A percentile compares a stretch with the other conserved stretches of the same genome.
Evolutionary conservation across 1,140 invertebrate genomes (phyloP).

Genomic region (Acromyrmex heyeri): DNA sequence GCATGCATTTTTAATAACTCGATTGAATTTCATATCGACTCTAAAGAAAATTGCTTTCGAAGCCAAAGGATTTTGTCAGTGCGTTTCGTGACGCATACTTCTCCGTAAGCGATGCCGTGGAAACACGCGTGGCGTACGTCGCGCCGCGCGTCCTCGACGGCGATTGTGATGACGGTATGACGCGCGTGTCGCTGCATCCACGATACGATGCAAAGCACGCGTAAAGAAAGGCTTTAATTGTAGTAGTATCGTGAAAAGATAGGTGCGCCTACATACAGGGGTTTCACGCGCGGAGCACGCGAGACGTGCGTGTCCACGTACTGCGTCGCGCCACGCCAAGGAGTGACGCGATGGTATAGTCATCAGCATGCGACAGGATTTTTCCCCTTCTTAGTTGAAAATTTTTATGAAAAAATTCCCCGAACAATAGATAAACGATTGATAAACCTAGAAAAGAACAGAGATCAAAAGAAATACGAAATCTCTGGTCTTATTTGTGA

Average conservation of each 20-base stretch:
- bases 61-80: not conserved
- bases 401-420: not conserved
- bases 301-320: constrained; percentile 46
- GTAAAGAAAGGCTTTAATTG: constrained; percentile 30
- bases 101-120: not conserved
- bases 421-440: not conserved
- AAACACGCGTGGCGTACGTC: constrained; percentile 10
- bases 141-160: not conserved
- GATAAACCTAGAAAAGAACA: not conserved
- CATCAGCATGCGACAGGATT: not conserved
- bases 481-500: not conserved
- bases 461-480: not conserved
- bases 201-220: not conserved
- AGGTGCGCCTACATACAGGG: constrained; percentile 61
- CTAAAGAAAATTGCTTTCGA: not conserved
- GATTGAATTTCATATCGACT: not conserved
- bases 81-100: not conserved
- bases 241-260: constrained; percentile 45
- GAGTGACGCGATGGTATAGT: no score
- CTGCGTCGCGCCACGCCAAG: no score
- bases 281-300: constrained; percentile 71
- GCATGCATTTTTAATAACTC: not conserved
- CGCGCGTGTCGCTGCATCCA: not conserved
- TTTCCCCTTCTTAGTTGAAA: not conserved
- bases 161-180: not conserved